A percentile compares a stretch with the other conserved stretches of the same genome.
Evolutionary conservation across 2,113 vertebrate species (phyloP).

Genomic region (Noturus placidus): DNA sequence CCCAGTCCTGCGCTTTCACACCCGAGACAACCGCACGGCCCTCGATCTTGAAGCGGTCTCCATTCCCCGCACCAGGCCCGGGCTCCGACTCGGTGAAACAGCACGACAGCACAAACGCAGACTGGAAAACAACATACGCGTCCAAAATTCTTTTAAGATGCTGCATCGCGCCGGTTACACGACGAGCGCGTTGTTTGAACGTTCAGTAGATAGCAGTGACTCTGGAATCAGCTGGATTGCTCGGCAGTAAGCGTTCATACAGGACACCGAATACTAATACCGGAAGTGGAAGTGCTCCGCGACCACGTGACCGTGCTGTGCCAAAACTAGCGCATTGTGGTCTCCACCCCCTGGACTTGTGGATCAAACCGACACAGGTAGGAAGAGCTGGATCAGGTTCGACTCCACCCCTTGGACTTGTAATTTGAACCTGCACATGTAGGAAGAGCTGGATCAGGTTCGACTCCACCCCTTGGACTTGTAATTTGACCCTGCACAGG

Average conservation of each 20-base stretch:
- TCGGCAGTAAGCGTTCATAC: background rate
- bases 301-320: constrained; percentile 10
- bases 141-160: background rate
- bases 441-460: no score
- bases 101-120: constrained; percentile 49
- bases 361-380: background rate
- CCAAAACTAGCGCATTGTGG: background rate
- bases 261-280: constrained; percentile 54
- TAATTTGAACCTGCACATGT: no score
- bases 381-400: no score
- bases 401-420: background rate
- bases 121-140: constrained; percentile 59
- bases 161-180: constrained; percentile 29
- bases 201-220: background rate
- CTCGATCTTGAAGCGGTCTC: constrained; percentile 91
- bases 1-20: constrained; percentile 90
- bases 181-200: background rate
- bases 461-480: background rate
- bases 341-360: background rate
- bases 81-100: constrained; percentile 66
- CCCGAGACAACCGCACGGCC: constrained; percentile 89
- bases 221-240: background rate
- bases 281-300: constrained; percentile 30
- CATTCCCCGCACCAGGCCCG: constrained; percentile 69
- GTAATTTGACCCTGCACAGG: no score